Evolutionary conservation across 2,888 invertebrate genomes (phyloP).

Genomic region (Notodonta ziczac): DNA sequence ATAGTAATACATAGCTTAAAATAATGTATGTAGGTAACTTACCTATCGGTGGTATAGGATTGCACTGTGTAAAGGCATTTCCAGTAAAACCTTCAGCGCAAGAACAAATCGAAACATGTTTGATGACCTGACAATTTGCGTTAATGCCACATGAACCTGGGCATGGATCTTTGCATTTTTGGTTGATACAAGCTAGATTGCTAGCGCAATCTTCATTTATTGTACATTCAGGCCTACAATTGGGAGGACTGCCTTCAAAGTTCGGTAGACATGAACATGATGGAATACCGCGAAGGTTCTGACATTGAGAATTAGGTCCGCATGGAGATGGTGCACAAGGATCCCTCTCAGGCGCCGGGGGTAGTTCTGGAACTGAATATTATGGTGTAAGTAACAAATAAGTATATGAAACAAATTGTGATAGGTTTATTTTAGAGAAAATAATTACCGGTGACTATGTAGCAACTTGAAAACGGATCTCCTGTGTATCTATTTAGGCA

Average conservation of each 20-base stretch:
- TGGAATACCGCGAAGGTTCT: constrained; percentile 80
- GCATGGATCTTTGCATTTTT: constrained; percentile 88
- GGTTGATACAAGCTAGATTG: constrained; percentile 87
- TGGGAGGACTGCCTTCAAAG: constrained; percentile 87
- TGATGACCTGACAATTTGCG: constrained; percentile 85
- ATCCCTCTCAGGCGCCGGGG: constrained; percentile 68
- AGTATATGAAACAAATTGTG: background rate
- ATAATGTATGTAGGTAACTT: constrained; percentile 17
- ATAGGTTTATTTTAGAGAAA: background rate
- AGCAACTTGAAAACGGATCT: constrained; percentile 88
- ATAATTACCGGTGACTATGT: constrained; percentile 71
- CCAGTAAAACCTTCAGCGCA: constrained; percentile 85
- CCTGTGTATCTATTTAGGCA: constrained; percentile 86
- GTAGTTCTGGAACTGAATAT: constrained; percentile 59
- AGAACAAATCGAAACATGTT: constrained; percentile 86
- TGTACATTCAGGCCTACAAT: constrained; percentile 88
- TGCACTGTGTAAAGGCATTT: constrained; percentile 86
- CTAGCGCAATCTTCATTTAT: constrained; percentile 88
- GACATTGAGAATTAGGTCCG: constrained; percentile 86
- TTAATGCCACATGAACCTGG: constrained; percentile 87
- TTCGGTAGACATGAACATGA: constrained; percentile 86
- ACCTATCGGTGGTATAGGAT: constrained; percentile 66
- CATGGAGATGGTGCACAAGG: constrained; percentile 89
- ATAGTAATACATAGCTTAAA: background rate
- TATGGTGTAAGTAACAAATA: background rate